Evolutionary conservation across 2,797 vertebrate species (phyloP), one percentile per base, ranked within the genome.

Genomic region (Malurus leucopterus): DNA sequence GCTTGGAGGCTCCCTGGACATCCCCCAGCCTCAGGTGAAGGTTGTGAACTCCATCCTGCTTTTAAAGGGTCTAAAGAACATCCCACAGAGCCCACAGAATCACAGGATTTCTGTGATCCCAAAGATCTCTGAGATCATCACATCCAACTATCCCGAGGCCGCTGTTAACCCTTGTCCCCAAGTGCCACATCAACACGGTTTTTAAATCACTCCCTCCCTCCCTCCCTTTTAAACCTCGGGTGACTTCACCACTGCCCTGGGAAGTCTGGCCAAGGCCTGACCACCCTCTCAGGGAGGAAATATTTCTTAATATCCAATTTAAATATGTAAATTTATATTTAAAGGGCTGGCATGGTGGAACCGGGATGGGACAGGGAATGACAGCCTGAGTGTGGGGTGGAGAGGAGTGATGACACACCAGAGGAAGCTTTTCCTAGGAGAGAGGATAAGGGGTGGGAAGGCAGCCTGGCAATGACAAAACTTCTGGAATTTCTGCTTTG

Each of bases 341-440:
- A 34, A 34, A 34, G 34, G 34, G 34, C 34, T 34, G 34, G 34
- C 34, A 34, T 34, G 34, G 24, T 2, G 11, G 30, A 47, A 29
- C 57, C 29, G 44, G 53, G 77, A 58, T 2, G 13, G 44, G 49
- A 23, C 53, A 47, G 16, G 6, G 38, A 59, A 8, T 3, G 50
- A 9, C 24, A 67, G 36, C 6, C 6, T 0, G 0, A 26, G 34
- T 1, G 3, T 15, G 27, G 30, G 21, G 20, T 69, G 7, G 22
- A 29, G 27, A 51, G 32, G 51, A n/a, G 9, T 1, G 14, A 27
- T 8, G 71, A 55, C 50, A 14, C n/a, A 24, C 21, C 10, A 20
- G 46, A 24, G 18, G 46, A 22, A 74, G 22, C 7, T 59, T 71
- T 73, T 61, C 30, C 78, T 27, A 10, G 22, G 30, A 59, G 30